These are phyloP conservation scores for Zeuzera pyrina DNA, from an alignment of 2,888 invertebrate species.

Conservation along the genomic window DNA sequence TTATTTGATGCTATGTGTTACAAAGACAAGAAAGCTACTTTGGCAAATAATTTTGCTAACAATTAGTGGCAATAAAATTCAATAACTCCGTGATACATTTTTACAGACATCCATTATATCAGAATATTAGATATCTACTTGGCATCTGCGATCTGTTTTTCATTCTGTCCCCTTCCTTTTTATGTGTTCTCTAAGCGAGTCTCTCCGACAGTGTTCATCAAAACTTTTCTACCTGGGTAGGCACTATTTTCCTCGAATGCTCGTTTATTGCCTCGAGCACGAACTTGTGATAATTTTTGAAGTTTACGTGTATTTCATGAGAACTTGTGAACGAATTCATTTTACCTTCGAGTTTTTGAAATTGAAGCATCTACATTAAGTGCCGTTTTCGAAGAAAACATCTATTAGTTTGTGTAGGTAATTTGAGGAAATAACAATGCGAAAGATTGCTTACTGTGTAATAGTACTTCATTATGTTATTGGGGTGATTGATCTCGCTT, in stretches of 20 bases:
- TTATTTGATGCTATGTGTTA: too few species aligned
- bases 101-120: too few species aligned
- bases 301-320: slow-evolving; percentile 20
- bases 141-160: slow-evolving; percentile 26
- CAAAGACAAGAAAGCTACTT: too few species aligned
- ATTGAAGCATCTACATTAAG: too few species aligned
- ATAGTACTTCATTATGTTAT: too few species aligned
- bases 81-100: too few species aligned
- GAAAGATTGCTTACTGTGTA: too few species aligned
- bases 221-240: slow-evolving; percentile 30
- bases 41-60: too few species aligned
- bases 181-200: slow-evolving; percentile 8
- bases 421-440: too few species aligned
- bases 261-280: slow-evolving; percentile 34
- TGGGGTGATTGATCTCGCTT: slow-evolving; percentile 20
- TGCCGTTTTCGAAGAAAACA: too few species aligned
- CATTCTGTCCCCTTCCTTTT: slow-evolving; percentile 30
- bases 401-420: too few species aligned
- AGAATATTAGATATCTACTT: slow-evolving; percentile 20
- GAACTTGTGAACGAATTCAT: slow-evolving; percentile 20
- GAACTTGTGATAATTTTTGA: slow-evolving; percentile 29
- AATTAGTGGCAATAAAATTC: too few species aligned
- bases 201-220: slow-evolving; percentile 19
- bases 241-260: slow-evolving; percentile 40
- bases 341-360: slow-evolving; percentile 11